Conservation (phyloP, 2,888 invertebrate species). For the Pristionchus japonicus region DNA sequence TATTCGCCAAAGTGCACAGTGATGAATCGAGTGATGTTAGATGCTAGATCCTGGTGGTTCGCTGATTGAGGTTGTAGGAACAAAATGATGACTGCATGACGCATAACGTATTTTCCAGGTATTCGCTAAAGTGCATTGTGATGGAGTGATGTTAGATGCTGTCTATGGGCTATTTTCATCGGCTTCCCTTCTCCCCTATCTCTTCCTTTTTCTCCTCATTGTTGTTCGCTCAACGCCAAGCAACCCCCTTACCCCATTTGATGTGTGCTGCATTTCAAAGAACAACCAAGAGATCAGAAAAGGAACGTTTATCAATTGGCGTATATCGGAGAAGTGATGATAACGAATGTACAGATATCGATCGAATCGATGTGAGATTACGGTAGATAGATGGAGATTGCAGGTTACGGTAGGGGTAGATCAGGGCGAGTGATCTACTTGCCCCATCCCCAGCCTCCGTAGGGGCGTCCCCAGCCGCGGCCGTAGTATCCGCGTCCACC, state of each 20-base stretch:
- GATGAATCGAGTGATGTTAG: too few species aligned
- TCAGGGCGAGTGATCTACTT: neutral
- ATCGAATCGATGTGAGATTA: neutral
- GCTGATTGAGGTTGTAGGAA: too few species aligned
- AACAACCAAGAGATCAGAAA: neutral
- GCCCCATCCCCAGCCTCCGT: constrained; percentile 34
- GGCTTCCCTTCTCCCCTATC: neutral
- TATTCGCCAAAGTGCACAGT: too few species aligned
- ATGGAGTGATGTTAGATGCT: neutral
- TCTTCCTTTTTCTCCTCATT: neutral
- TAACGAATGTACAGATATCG: constrained; percentile 32
- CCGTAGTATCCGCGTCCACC: constrained; percentile 33
- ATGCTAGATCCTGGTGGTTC: too few species aligned
- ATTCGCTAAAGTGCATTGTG: neutral
- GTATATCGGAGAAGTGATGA: neutral
- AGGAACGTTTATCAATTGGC: neutral
- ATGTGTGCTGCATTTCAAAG: neutral
- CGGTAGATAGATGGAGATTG: neutral
- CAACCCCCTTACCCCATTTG: neutral
- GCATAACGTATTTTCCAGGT: too few species aligned
- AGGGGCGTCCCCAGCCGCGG: neutral
- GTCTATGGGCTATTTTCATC: neutral
- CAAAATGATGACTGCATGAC: neutral
- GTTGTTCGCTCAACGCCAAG: neutral
- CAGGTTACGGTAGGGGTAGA: neutral